A percentile compares a stretch with the other conserved stretches of the same genome.
phyloP scores from a whole-genome alignment of 1,140 invertebrate species.

The Epicauta chinensis region DNA sequence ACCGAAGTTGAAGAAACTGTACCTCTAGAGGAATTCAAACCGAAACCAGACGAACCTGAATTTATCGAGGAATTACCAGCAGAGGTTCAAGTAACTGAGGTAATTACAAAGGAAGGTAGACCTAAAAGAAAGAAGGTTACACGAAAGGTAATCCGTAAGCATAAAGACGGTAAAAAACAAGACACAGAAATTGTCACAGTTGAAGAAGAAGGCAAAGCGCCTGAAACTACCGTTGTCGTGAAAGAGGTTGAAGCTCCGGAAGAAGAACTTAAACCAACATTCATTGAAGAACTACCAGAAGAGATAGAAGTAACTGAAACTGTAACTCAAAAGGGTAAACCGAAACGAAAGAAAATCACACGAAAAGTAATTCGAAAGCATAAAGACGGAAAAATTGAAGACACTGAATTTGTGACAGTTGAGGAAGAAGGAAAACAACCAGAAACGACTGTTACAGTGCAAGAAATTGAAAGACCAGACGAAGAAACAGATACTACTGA shows the following conservation, averaged over 20 bases:
- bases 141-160: conserved; percentile 13
- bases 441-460: conserved; percentile 39
- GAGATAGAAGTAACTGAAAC: conserved; percentile 37
- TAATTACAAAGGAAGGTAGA: too few species aligned
- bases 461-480: too few species aligned
- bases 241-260: conserved; percentile 44
- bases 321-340: conserved; percentile 37
- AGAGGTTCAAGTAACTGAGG: conserved; percentile 43
- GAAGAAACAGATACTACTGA: too few species aligned
- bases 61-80: conserved; percentile 25
- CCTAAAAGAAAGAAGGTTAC: conserved; percentile 27
- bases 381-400: conserved; percentile 27
- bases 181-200: too few species aligned
- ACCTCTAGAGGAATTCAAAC: conserved; percentile 17
- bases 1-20: conserved; percentile 11
- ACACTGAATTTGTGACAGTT: conserved; percentile 36
- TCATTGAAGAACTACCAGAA: conserved; percentile 33
- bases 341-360: conserved; percentile 35
- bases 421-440: conserved; percentile 42
- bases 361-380: conserved; percentile 37
- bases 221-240: too few species aligned
- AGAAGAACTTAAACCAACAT: conserved; percentile 25
- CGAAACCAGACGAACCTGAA: neutral
- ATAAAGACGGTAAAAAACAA: conserved; percentile 25
- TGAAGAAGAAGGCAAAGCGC: too few species aligned